Conservation (phyloP, 1,140 invertebrate genomes). For the Brachionus rubens region DNA sequence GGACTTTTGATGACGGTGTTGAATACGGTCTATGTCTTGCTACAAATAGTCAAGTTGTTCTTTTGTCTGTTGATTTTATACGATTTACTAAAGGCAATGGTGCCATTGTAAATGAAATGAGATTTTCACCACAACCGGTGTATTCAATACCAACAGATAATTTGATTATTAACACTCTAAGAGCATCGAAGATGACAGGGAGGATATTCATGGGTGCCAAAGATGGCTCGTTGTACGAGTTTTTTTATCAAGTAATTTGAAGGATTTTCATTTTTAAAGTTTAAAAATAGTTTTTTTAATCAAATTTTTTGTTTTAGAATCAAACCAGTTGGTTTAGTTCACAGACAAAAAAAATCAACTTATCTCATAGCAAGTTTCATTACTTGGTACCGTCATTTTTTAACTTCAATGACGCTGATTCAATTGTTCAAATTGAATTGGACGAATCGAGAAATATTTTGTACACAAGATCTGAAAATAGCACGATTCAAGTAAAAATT, state of each 20-base stretch:
- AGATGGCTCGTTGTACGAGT: slow-evolving; percentile 91
- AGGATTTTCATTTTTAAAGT: slow-evolving; percentile 58
- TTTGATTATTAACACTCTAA: slow-evolving; percentile 68
- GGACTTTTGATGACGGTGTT: slow-evolving; percentile 76
- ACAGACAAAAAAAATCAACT: slow-evolving; percentile 89
- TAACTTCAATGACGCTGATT: slow-evolving; percentile 74
- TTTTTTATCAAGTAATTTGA: slow-evolving; percentile 73
- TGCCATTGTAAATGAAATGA: slow-evolving; percentile 70
- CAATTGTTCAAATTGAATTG: slow-evolving; percentile 80
- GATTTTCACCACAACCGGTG: slow-evolving; percentile 85
- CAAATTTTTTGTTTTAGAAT: slow-evolving; percentile 49
- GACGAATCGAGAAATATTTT: slow-evolving; percentile 85
- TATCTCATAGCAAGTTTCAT: slow-evolving; percentile 79
- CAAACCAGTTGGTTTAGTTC: slow-evolving; percentile 84
- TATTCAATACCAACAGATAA: slow-evolving; percentile 89
- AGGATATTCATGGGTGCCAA: slow-evolving; percentile 90
- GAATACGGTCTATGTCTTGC: slow-evolving; percentile 83
- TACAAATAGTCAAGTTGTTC: slow-evolving; percentile 85
- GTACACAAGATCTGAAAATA: slow-evolving; percentile 74
- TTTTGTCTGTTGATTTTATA: slow-evolving; percentile 73
- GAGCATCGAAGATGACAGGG: slow-evolving; percentile 61
- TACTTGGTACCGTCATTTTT: slow-evolving; percentile 85
- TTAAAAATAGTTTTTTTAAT: slow-evolving; percentile 53
- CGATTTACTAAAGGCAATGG: slow-evolving; percentile 48
- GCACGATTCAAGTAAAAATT: slow-evolving; percentile 62